These are phyloP conservation scores for Arctia plantaginis DNA, from an alignment of 2,888 invertebrate genomes.

Conservation along the genomic window DNA sequence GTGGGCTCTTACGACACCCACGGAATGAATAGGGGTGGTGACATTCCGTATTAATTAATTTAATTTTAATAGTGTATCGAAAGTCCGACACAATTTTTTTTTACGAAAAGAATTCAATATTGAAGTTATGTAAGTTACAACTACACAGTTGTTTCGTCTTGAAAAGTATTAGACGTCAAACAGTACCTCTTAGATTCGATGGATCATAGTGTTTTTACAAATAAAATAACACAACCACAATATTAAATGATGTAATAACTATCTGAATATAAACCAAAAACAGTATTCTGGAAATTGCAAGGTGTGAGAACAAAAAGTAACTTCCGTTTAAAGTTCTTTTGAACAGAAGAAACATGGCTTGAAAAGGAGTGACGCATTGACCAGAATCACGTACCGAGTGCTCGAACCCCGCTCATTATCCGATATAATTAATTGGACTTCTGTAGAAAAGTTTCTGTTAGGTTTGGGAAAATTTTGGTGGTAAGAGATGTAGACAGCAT, in stretches of 20 bases:
- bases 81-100: too few relatives aligned
- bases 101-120: too few relatives aligned
- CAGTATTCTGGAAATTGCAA: background rate
- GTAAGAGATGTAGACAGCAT: conserved; percentile 30
- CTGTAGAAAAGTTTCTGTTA: conserved; percentile 72
- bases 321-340: conserved; percentile 10
- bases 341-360: conserved; percentile 34
- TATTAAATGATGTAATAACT: background rate
- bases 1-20: too few relatives aligned
- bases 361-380: conserved; percentile 55
- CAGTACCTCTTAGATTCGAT: too few relatives aligned
- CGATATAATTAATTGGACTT: conserved; percentile 84
- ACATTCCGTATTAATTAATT: too few relatives aligned
- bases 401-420: conserved; percentile 76
- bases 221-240: too few relatives aligned
- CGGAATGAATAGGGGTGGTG: too few relatives aligned
- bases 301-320: background rate
- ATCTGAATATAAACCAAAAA: background rate
- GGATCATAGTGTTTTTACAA: too few relatives aligned
- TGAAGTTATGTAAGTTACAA: too few relatives aligned
- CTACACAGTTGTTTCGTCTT: too few relatives aligned
- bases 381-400: conserved; percentile 72
- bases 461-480: conserved; percentile 61
- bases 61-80: too few relatives aligned
- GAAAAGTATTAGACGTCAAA: too few relatives aligned